These are phyloP conservation scores for Caenorhabditis becei DNA, from an alignment of 2,888 invertebrate species.

Conservation along the genomic window DNA sequence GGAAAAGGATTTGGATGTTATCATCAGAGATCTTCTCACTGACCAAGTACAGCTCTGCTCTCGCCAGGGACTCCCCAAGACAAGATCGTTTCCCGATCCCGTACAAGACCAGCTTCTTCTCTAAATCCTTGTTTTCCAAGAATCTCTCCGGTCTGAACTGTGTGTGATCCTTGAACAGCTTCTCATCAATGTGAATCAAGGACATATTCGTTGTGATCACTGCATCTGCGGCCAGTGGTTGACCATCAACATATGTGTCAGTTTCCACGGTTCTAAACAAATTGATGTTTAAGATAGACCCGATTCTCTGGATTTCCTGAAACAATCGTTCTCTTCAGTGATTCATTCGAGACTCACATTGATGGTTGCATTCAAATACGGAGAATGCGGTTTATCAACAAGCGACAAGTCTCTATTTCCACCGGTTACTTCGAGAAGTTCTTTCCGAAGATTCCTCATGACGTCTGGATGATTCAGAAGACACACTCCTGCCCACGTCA, in stretches of 20 bases:
- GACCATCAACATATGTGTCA: constrained; percentile 46
- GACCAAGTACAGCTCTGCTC: constrained; percentile 69
- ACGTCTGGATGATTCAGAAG: constrained; percentile 68
- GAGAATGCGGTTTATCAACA: constrained; percentile 51
- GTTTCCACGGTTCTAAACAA: constrained; percentile 16
- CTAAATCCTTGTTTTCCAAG: constrained; percentile 48
- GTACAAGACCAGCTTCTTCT: constrained; percentile 61
- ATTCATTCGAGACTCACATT: constrained; percentile 25
- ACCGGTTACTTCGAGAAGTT: constrained; percentile 52
- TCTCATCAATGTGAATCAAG: constrained; percentile 60
- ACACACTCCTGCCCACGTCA: constrained; percentile 58
- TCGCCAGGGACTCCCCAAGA: constrained; percentile 68
- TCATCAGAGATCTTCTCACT: not conserved
- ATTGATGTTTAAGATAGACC: constrained; percentile 58
- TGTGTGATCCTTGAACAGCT: constrained; percentile 46
- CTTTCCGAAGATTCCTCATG: constrained; percentile 41
- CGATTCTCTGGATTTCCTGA: constrained; percentile 65
- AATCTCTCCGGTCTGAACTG: constrained; percentile 64
- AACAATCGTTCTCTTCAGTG: not conserved
- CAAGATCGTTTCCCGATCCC: constrained; percentile 69
- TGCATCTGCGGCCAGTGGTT: constrained; percentile 47
- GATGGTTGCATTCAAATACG: constrained; percentile 58
- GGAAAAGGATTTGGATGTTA: not conserved
- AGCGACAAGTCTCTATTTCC: constrained; percentile 30
- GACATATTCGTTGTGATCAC: constrained; percentile 58